Evolutionary conservation across 2,888 invertebrate species (phyloP), one percentile per base, ranked within the genome.

Genomic region (Hirtodrosophila trivittata): DNA sequence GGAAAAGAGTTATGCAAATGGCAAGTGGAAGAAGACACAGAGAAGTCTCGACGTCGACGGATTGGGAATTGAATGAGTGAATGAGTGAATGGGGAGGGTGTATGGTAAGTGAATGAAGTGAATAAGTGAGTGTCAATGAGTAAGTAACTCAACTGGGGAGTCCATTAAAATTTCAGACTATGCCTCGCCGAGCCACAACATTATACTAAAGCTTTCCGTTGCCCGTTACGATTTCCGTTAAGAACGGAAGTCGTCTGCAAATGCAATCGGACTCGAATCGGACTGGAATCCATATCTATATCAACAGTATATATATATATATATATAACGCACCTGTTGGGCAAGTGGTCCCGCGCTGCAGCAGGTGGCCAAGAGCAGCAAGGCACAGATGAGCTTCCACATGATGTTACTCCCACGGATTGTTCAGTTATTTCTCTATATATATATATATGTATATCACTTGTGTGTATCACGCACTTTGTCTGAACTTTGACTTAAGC

Each of bases 291-390:
- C 46, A 30, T 10, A 10, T 13, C 10, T 32, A 10, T 32, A 6
- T 28, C 18, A 32, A 9, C 1, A 3, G 5, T 32, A 32, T 32
- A 32, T 32, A 32, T 32, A n/a, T 32, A 32, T 32, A 32, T 32
- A 32, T 32, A 32, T 32, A 32, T 32, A 65, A 78, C 88, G 72
- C 87, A 90, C 90, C 90, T 90, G 89, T 46, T 74, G 62, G 63
- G 75, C 83, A 63, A 89, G 68, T 45, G 90, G 90, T 72, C 89
- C 89, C 59, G 89, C 88, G 50, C 70, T 72, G 70, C 88, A 88
- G 65, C 77, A 73, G 73, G 81, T 82, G 76, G 67, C 72, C 25
- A 90, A 63, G 54, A 86, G 81, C 52, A 89, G 71, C 66, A 87
- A 50, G 58, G 87, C 51, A 75, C 86, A 83, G 69, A 84, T 65